Evolutionary conservation across 2,797 vertebrate genomes (phyloP).

Genomic region (Brotula barbata): DNA sequence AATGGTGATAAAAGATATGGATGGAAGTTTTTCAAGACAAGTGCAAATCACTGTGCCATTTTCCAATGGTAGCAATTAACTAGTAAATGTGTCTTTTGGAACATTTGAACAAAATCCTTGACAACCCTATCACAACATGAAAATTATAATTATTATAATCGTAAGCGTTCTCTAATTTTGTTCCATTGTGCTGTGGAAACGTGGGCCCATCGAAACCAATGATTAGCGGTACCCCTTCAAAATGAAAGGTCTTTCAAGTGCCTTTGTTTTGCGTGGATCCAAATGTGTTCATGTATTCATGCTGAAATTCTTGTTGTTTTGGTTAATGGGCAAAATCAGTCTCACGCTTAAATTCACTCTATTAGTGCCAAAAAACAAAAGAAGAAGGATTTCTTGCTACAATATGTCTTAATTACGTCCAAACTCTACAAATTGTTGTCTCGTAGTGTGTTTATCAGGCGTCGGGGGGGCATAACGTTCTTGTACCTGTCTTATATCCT

Average conservation of each 20-base stretch:
- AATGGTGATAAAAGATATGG: neutral
- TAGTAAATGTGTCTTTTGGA: too few relatives aligned
- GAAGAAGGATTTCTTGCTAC: neutral
- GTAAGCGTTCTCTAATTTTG: too few relatives aligned
- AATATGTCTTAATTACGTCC: neutral
- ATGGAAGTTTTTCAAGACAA: neutral
- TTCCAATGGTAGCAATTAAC: too few relatives aligned
- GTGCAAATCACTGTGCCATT: neutral
- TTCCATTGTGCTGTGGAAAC: too few relatives aligned
- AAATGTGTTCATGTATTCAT: neutral
- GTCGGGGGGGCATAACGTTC: neutral
- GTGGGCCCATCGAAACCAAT: too few relatives aligned
- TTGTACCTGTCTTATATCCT: neutral
- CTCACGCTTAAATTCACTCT: neutral
- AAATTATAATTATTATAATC: too few relatives aligned
- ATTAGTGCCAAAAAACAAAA: neutral
- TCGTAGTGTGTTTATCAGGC: neutral
- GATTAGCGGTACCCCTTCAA: too few relatives aligned
- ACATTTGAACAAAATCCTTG: too few relatives aligned
- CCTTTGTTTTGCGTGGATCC: constrained; percentile 34
- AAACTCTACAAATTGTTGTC: too few relatives aligned
- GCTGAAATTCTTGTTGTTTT: neutral
- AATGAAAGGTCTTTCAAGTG: constrained; percentile 46
- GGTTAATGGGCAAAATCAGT: neutral
- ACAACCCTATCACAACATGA: too few relatives aligned